Evolutionary conservation across 2,797 vertebrate species (phyloP), one percentile per base, ranked within the genome.

Genomic region (Botia kubotai): DNA sequence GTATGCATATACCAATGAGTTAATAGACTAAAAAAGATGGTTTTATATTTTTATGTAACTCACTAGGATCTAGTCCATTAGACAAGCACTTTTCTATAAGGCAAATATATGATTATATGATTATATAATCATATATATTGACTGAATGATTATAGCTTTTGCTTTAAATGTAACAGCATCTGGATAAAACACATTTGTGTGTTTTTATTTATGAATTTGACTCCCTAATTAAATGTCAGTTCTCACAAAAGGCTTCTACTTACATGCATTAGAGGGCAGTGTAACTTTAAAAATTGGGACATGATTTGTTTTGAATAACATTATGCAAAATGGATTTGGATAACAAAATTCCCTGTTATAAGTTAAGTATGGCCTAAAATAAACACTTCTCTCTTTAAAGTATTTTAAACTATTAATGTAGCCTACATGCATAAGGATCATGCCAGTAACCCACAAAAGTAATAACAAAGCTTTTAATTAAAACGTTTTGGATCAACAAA

Each of bases 241-340:
- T 58, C 1, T 67, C 10, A 77, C 21, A 14, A 57, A 17, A 70
- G 21, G 23, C 29, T 63, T 79, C 48, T 21, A 6, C 16, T 63
- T 63, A 53, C 13, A 72, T 79, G 2, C 77, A 39, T 39, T 55
- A 72, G 77, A 79, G 69, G 69, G 77, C 77, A 79, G 69, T 72
- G 14, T 72, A 26, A 72, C 58, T 43, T 72, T 23, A 72, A 48
- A 65, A 26, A 72, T 62, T 3, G n/a, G 13, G 39, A 7, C 12
- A 33, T 50, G 57, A 57, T 33, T 71, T 78, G 53, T 23, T 77
- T 14, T 58, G 36, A 13, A 17, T 48, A 21, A 10, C 75, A 46
- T 58, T 43, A 58, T 69, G 19, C 13, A 14, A 57, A 58, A 48
- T 69, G 13, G 43, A 77, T 58, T 60, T 57, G 7, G 14, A 46